Conservation (phyloP, 2,113 vertebrate genomes). For the Colistium nudipinnis region DNA sequence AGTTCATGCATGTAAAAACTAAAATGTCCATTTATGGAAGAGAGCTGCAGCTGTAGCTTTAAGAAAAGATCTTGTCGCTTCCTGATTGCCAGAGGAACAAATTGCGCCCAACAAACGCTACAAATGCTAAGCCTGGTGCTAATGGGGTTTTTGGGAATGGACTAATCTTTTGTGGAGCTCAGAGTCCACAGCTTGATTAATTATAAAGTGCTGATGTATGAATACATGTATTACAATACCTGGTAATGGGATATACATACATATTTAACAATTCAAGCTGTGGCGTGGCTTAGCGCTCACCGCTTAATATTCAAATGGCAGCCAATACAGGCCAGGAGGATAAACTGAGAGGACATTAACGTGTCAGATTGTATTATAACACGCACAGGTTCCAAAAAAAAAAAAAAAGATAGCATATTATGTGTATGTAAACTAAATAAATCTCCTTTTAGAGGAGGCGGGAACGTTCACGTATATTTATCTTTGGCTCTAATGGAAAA, state of each 20-base stretch:
- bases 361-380: neutral
- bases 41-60: too few relatives aligned
- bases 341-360: neutral
- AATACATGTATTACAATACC: neutral
- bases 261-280: neutral
- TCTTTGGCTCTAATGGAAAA: slow-evolving; percentile 12
- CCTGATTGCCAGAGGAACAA: too few relatives aligned
- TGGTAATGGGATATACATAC: neutral
- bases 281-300: neutral
- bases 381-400: too few relatives aligned
- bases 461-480: slow-evolving; percentile 11
- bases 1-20: too few relatives aligned
- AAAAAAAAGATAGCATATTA: too few relatives aligned
- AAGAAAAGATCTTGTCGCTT: too few relatives aligned
- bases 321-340: neutral
- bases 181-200: slow-evolving; percentile 24
- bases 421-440: too few relatives aligned
- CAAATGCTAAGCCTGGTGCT: too few relatives aligned
- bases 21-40: too few relatives aligned
- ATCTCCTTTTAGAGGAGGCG: neutral
- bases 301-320: neutral
- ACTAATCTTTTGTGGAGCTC: neutral
- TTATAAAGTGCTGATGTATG: neutral
- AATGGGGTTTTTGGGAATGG: too few relatives aligned
- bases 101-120: too few relatives aligned